Percentiles rank a stretch among this genome's conserved stretches.
Evolutionary conservation across 2,888 invertebrate genomes (phyloP).

Genomic region (Bellardia bayeri): DNA sequence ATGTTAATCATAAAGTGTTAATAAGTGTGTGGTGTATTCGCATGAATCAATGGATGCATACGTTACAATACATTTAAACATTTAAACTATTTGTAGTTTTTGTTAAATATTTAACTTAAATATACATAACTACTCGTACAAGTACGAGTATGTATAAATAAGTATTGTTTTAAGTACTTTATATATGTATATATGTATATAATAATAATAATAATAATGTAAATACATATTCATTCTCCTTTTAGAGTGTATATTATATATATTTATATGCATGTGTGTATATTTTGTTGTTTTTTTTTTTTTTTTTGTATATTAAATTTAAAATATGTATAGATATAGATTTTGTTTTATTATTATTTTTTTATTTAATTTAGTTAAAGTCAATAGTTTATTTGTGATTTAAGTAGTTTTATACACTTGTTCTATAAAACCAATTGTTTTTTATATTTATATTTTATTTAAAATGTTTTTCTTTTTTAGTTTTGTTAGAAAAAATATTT

Average conservation of each 20-base stretch:
- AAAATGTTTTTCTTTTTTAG: constrained; percentile 53
- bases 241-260: constrained; percentile 64
- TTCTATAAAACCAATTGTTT: constrained; percentile 55
- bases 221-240: constrained; percentile 53
- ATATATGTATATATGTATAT: too few species aligned
- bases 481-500: constrained; percentile 66
- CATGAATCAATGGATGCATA: constrained; percentile 56
- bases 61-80: constrained; percentile 70
- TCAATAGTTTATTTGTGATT: constrained; percentile 57
- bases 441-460: constrained; percentile 41
- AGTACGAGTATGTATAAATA: too few species aligned
- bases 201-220: constrained; percentile 39
- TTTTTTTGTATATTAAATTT: constrained; percentile 63
- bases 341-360: constrained; percentile 25
- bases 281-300: constrained; percentile 53
- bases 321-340: constrained; percentile 69
- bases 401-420: constrained; percentile 51
- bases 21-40: constrained; percentile 57
- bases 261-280: constrained; percentile 40
- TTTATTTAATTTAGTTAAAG: constrained; percentile 56
- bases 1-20: constrained; percentile 72
- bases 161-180: too few species aligned
- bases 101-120: constrained; percentile 26
- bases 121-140: constrained; percentile 6
- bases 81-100: constrained; percentile 62